Conservation (phyloP, 2,113 vertebrate genomes). For the Recurvirostra avosetta region DNA sequence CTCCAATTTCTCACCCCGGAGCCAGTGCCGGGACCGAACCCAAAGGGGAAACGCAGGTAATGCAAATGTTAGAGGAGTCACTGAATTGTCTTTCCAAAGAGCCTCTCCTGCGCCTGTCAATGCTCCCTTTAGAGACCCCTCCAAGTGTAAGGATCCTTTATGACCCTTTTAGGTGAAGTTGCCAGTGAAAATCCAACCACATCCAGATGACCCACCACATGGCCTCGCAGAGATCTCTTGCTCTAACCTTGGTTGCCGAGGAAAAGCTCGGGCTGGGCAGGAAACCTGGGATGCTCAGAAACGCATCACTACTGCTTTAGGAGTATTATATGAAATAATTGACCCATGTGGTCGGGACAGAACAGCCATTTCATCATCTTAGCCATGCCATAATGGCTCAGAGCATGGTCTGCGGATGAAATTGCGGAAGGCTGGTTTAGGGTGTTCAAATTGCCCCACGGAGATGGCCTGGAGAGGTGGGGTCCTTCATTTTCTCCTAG, state of each 20-base stretch:
- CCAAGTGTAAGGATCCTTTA: neutral
- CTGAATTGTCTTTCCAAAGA: rapidly evolving
- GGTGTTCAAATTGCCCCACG: neutral
- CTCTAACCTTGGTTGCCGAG: neutral
- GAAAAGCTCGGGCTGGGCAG: neutral
- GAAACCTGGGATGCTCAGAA: neutral
- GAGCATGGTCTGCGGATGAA: neutral
- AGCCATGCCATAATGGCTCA: rapidly evolving
- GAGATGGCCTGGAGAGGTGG: neutral
- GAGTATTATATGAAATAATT: neutral
- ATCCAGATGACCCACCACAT: neutral
- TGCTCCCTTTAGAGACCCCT: neutral
- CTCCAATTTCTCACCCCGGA: neutral
- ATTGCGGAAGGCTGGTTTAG: neutral
- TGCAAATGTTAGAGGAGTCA: neutral
- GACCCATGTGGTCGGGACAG: neutral
- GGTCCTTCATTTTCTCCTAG: neutral
- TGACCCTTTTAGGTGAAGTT: neutral
- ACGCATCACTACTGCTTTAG: neutral
- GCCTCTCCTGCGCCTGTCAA: neutral
- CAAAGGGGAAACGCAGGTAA: neutral
- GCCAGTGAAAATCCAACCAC: neutral
- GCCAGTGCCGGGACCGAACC: neutral
- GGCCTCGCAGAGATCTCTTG: neutral
- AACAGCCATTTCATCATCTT: neutral